phyloP scores from a whole-genome alignment of 2,888 invertebrate species.

The Lutraria lutraria region DNA sequence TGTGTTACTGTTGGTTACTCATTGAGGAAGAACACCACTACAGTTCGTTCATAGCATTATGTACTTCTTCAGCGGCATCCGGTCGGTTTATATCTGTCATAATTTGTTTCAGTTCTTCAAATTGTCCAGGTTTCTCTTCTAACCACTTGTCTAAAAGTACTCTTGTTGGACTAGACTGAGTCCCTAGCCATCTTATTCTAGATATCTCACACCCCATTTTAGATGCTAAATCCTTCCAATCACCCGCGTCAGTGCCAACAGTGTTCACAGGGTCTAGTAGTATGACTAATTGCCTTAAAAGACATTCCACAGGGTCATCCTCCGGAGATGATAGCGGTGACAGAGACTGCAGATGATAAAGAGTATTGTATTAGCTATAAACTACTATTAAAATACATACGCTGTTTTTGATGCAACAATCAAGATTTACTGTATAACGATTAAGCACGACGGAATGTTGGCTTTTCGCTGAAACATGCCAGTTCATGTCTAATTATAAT shows the following conservation, averaged over 20 bases:
- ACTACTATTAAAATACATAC: too few relatives aligned
- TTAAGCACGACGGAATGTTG: too few relatives aligned
- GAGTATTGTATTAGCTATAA: neutral
- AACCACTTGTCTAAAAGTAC: constrained; percentile 64
- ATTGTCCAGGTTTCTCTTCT: constrained; percentile 49
- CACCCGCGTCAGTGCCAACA: constrained; percentile 49
- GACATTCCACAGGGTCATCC: constrained; percentile 49
- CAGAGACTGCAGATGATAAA: constrained; percentile 14
- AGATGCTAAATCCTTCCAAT: constrained; percentile 70
- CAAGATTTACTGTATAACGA: too few relatives aligned
- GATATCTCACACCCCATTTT: constrained; percentile 61
- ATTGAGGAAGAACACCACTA: too few relatives aligned
- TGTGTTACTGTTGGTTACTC: too few relatives aligned
- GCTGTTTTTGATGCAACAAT: too few relatives aligned
- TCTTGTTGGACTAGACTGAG: constrained; percentile 61
- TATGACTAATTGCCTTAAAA: constrained; percentile 59
- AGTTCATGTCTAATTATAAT: too few relatives aligned
- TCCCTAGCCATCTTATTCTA: constrained; percentile 66
- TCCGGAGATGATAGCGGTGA: constrained; percentile 47
- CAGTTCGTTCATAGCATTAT: constrained; percentile 21
- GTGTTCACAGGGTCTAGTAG: constrained; percentile 59
- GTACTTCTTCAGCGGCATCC: constrained; percentile 69
- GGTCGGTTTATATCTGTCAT: constrained; percentile 64
- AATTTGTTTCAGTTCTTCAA: constrained; percentile 59
- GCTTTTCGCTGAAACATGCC: too few relatives aligned